Conservation (phyloP, 64 coral and sea anemone species). For the Acropora tenuis region DNA sequence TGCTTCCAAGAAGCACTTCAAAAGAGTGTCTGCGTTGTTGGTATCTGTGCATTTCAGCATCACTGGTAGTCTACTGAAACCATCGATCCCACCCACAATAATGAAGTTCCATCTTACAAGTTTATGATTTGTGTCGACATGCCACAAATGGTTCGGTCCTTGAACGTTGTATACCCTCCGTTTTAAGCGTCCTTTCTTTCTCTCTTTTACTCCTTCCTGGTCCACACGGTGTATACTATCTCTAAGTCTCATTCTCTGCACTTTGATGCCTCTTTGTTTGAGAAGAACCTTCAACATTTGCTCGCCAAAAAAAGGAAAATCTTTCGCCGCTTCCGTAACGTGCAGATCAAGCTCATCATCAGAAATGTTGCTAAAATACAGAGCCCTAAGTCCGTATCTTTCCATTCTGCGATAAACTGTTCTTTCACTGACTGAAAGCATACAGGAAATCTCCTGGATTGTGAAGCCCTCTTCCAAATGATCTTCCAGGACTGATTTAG, state of each 20-base stretch:
- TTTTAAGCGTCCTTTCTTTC: constrained; percentile 60
- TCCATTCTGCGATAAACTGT: constrained; percentile 66
- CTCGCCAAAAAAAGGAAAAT: constrained; percentile 73
- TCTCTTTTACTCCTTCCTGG: constrained; percentile 39
- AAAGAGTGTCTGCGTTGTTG: constrained; percentile 67
- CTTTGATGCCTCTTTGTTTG: constrained; percentile 42
- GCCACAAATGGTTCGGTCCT: constrained; percentile 42
- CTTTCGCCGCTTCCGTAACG: constrained; percentile 21
- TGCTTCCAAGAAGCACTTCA: constrained; percentile 22
- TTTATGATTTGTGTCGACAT: constrained; percentile 66
- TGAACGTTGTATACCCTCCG: constrained; percentile 64
- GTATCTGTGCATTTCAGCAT: constrained; percentile 69
- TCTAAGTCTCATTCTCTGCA: constrained; percentile 65
- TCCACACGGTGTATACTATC: constrained; percentile 70
- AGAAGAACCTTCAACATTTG: constrained; percentile 50
- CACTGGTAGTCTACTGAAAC: constrained; percentile 73
- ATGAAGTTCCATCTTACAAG: constrained; percentile 73
- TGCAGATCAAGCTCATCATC: constrained; percentile 69
- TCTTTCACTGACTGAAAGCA: constrained; percentile 63
- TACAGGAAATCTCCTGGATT: constrained; percentile 49
- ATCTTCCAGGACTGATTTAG: constrained; percentile 6
- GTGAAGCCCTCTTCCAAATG: constrained; percentile 58
- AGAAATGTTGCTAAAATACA: constrained; percentile 48
- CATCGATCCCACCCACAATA: constrained; percentile 75
- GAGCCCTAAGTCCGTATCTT: constrained; percentile 4